phyloP scores from a whole-genome alignment of 2,797 vertebrate species.

The Syngnathus acus region DNA sequence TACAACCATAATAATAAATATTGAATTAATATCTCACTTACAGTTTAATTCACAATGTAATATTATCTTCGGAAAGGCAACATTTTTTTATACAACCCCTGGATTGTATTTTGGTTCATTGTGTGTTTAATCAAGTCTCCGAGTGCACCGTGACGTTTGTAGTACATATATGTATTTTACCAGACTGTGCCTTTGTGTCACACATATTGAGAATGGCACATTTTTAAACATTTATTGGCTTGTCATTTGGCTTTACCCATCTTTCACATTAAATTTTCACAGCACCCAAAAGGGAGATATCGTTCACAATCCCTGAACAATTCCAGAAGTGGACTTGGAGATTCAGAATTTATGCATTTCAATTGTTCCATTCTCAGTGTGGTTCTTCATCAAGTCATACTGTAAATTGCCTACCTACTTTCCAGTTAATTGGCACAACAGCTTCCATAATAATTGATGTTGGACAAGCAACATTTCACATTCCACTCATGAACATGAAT shows the following conservation, averaged over 20 bases:
- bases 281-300: neutral
- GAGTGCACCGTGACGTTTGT: too few species aligned
- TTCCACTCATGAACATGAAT: too few species aligned
- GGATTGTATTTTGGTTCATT: neutral
- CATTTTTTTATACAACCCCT: neutral
- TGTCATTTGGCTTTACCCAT: neutral
- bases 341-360: neutral
- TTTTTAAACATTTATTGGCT: neutral
- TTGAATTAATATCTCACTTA: neutral
- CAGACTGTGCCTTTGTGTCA: neutral
- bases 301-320: neutral
- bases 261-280: neutral
- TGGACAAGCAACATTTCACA: neutral
- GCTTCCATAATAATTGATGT: neutral
- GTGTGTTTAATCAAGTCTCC: too few species aligned
- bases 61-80: neutral
- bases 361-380: neutral
- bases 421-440: neutral
- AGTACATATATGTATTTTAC: neutral
- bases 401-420: neutral
- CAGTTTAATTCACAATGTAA: neutral
- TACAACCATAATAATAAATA: neutral
- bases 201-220: neutral
- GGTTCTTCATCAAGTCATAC: neutral
- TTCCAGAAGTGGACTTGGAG: neutral